These are phyloP conservation scores for Melipona bicolor DNA, from an alignment of 2,888 invertebrate genomes.

Conservation along the genomic window DNA sequence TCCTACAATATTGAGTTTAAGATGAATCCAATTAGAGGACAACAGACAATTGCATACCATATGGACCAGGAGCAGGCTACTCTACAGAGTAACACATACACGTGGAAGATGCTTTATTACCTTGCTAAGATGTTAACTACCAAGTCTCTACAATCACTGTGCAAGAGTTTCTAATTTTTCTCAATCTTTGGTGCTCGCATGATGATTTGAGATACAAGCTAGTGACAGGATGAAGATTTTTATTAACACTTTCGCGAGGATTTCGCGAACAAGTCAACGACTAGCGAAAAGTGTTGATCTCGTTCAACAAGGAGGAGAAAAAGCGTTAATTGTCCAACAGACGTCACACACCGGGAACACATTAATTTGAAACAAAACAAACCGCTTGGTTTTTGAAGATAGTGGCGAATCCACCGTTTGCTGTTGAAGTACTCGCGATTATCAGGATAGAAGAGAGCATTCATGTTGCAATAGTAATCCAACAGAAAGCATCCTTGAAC, in stretches of 20 bases:
- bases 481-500: conserved; percentile 87
- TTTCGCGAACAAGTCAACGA: too few relatives aligned
- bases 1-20: conserved; percentile 12
- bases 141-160: neutral
- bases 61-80: conserved; percentile 15
- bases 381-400: conserved; percentile 81
- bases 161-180: neutral
- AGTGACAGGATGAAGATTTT: neutral
- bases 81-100: conserved; percentile 22
- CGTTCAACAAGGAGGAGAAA: neutral
- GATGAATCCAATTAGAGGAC: neutral
- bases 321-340: conserved; percentile 65
- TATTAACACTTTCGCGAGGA: neutral
- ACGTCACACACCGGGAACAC: conserved; percentile 82
- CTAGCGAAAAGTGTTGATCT: neutral
- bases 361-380: conserved; percentile 80
- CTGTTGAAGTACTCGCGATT: conserved; percentile 87
- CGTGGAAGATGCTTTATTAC: neutral
- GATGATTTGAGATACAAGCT: neutral
- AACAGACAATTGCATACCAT: conserved; percentile 9
- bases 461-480: conserved; percentile 87
- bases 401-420: conserved; percentile 84
- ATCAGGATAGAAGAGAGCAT: conserved; percentile 82
- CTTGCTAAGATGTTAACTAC: neutral
- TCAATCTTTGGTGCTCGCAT: neutral